These are phyloP conservation scores for Polypterus senegalus DNA, from an alignment of 2,113 vertebrate species.

Conservation along the genomic window DNA sequence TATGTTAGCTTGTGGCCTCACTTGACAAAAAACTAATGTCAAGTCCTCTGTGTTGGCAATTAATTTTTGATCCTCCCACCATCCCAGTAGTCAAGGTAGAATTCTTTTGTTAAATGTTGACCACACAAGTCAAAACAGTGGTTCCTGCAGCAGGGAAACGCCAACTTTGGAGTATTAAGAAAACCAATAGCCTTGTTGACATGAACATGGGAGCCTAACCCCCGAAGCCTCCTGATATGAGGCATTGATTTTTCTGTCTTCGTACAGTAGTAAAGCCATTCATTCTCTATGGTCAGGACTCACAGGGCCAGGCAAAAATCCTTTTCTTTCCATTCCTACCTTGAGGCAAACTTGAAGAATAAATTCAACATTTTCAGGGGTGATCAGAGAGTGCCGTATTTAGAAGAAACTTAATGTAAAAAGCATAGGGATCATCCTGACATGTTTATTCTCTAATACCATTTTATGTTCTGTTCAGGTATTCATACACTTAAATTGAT, in stretches of 20 bases:
- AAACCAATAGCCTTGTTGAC: conserved; percentile 99
- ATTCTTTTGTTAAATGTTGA: conserved; percentile 81
- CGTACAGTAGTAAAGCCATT: conserved; percentile 82
- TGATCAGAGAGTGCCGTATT: conserved; percentile 62
- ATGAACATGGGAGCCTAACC: conserved; percentile 95
- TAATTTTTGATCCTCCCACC: conserved; percentile 50
- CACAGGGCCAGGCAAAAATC: conserved; percentile 64
- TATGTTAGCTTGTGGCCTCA: conserved; percentile 6
- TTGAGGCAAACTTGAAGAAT: conserved; percentile 75
- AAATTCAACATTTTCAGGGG: conserved; percentile 63
- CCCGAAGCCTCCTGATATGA: conserved; percentile 98
- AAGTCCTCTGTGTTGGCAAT: conserved; percentile 47
- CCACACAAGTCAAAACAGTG: conserved; percentile 76
- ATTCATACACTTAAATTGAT: conserved; percentile 11
- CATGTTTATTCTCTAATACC: conserved; percentile 15
- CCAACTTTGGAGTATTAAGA: conserved; percentile 96
- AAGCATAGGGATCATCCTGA: too few species aligned
- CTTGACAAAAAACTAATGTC: conserved; percentile 48
- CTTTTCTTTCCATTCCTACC: conserved; percentile 69
- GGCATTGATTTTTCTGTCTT: conserved; percentile 99
- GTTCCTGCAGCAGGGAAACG: conserved; percentile 77
- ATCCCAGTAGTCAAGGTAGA: conserved; percentile 48
- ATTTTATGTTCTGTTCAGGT: conserved; percentile 24
- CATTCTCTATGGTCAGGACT: conserved; percentile 91
- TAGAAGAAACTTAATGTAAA: conserved; percentile 50